Evolutionary conservation across 1,140 invertebrate genomes (phyloP), one percentile per base, ranked within the genome.

Genomic region (Drosophila subobscura): DNA sequence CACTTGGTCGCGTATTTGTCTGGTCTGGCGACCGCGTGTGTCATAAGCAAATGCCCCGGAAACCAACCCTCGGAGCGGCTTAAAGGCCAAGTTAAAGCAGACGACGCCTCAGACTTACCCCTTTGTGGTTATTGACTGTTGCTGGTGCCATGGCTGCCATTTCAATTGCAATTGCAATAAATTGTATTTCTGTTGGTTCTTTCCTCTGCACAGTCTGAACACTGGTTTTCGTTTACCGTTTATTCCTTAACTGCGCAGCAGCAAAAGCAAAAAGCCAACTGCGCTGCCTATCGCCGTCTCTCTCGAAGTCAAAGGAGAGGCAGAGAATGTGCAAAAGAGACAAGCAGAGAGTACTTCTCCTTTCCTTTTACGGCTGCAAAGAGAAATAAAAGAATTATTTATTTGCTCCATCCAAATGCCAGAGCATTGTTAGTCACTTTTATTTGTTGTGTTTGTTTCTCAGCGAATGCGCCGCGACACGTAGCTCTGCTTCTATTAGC

Each of bases 31-130:
- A 16, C 42, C 54, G 50, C 54, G 29, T 61, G 55, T 45, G 58
- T 42, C 63, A 57, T 53, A 66, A 37, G 53, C 70, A 63, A 79
- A 66, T 63, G 83, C 74, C 81, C 72, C 61, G 63, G 56, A 57
- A 75, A 75, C 65, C 75, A 77, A 75, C 75, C 77, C 66, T 54
- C 44, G 61, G 47, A 50, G 56, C 64, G 33, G 71, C 63, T 65
- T 79, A 66, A 88, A 72, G 78, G 60, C 83, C 83, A 86, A 83
- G 83, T 86, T 88, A 88, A 76, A 54, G 64, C 55, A 61, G 29
- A 50, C 46, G 61, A 72, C 49, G 60, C 58, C 53, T 65, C 60
- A 12, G 37, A 83, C 83, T 86, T 83, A 86, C 83, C 83, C 83
- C 83, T 70, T 86, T 86, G 42, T 50, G 72, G 53, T 40, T 77